Conservation (phyloP, 2,797 vertebrate genomes). For the Labeo calbasu region DNA sequence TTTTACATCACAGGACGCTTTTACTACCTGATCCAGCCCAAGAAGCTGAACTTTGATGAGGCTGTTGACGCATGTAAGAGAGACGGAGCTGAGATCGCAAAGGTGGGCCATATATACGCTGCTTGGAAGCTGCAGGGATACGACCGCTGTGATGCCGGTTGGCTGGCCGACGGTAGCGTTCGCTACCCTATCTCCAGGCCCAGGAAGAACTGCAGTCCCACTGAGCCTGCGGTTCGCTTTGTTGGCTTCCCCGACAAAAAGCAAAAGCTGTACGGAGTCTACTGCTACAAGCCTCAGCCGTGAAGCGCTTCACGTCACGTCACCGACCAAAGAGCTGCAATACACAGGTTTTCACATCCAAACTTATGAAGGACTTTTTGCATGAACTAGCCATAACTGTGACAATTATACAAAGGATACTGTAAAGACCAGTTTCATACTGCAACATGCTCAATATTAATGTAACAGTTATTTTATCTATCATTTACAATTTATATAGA, state of each 20-base stretch:
- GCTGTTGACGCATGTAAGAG: conserved; percentile 87
- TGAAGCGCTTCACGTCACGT: conserved; percentile 68
- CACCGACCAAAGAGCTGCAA: conserved; percentile 75
- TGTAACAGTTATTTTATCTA: conserved; percentile 55
- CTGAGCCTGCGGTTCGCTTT: conserved; percentile 89
- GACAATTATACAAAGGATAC: conserved; percentile 82
- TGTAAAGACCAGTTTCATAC: conserved; percentile 60
- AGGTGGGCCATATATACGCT: conserved; percentile 90
- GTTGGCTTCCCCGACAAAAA: conserved; percentile 91
- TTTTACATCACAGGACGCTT: conserved; percentile 80
- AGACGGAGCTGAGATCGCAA: conserved; percentile 88
- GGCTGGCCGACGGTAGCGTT: conserved; percentile 94
- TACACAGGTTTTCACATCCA: conserved; percentile 50
- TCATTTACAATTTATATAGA: conserved; percentile 66
- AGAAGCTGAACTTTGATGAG: conserved; percentile 87
- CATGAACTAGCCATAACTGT: conserved; percentile 87
- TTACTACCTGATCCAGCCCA: conserved; percentile 90
- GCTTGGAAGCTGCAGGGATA: conserved; percentile 93
- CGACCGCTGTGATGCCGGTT: conserved; percentile 94
- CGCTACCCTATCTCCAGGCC: conserved; percentile 94
- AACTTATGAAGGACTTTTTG: conserved; percentile 73
- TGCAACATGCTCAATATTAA: conserved; percentile 62
- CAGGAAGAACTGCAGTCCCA: conserved; percentile 92
- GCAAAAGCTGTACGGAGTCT: conserved; percentile 92
- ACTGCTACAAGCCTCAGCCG: conserved; percentile 86